Base-by-base conservation (phyloP, 2,797 vertebrate species). In the Sebastes diaconus region DNA sequence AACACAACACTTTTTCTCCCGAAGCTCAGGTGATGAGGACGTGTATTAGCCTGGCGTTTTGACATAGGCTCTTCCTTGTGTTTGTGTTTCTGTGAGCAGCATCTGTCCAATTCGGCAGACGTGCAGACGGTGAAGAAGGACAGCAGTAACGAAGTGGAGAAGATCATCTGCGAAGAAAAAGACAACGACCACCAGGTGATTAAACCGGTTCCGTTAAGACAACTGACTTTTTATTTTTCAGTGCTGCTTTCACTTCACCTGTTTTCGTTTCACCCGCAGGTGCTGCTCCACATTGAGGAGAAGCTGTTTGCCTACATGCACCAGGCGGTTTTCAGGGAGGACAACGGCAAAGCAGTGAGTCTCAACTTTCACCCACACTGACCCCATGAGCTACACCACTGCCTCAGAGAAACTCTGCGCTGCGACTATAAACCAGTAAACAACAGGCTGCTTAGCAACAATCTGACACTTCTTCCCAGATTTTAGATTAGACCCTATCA, bases 221-320 rank as follows among this genome's bases (percentile, higher is more conserved):
- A 3, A 1, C 11, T 3, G 5, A 10, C 4, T 5, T 68, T 22
- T 67, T 9, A 4, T 55, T 55, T 46, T 34, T 34, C 3, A 1
- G 10, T 6, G 18, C 46, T 61, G 30, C 24, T 32, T 46, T 66
- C 4, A 3, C 34, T 52, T 59, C 6, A 58, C 55, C 3, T 20
- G 10, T 16, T 4, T 18, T 20, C 3, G 3, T 34, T 32, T 67
- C 10, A 11, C n/a, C 13, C 57, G 10, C 86, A 97, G 96, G 95
- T 96, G 63, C 92, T 97, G 74, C 94, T 97, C 42, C 93, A 94
- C 30, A 96, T 97, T 7, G 95, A 97, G 88, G 93, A 94, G 61
- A 97, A 97, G 88, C 83, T 90, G 82, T 97, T 97, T 50, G 75
- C 90, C 14, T 96, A 96, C 90, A 88, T 95, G 81, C 88, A 97